phyloP scores from a whole-genome alignment of 2,797 vertebrate species.

The Siniperca obscura region DNA sequence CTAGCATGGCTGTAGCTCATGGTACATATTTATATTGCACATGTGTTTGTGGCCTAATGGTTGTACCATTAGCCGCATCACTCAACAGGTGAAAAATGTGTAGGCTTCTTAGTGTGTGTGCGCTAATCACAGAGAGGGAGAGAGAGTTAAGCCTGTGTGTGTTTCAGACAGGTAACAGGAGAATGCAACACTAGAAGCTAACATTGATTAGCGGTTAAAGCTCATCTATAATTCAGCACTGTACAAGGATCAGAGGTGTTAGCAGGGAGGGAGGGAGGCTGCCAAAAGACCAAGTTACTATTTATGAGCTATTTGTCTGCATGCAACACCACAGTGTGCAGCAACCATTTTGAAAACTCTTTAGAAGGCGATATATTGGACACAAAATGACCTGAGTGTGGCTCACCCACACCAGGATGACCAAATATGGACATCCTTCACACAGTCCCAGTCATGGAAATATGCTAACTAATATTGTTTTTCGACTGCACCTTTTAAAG shows the following conservation, averaged over 20 bases:
- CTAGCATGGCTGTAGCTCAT: not conserved
- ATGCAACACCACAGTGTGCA: not conserved
- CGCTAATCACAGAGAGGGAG: not conserved
- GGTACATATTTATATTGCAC: not conserved
- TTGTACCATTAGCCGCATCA: not conserved
- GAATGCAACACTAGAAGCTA: conserved; percentile 25
- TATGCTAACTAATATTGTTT: conserved; percentile 62
- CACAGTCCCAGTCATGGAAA: conserved; percentile 52
- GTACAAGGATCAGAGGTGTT: conserved; percentile 65
- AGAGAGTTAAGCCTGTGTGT: conserved; percentile 14
- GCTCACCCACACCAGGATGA: not conserved
- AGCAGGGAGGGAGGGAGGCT: conserved; percentile 11
- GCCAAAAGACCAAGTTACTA: conserved; percentile 19
- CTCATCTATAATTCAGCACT: conserved; percentile 69
- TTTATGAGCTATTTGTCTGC: conserved; percentile 49
- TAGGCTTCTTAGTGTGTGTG: not conserved
- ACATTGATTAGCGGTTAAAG: conserved; percentile 64
- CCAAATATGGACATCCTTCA: conserved; percentile 53
- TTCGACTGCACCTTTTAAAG: conserved; percentile 36
- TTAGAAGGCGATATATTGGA: not conserved
- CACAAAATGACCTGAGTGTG: not conserved
- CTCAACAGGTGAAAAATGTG: conserved; percentile 2
- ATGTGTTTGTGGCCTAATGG: not conserved
- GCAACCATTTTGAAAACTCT: conserved; percentile 45
- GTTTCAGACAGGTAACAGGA: conserved; percentile 47